phyloP scores from a whole-genome alignment of 2,113 vertebrate species.

The Gallinago undulata region DNA sequence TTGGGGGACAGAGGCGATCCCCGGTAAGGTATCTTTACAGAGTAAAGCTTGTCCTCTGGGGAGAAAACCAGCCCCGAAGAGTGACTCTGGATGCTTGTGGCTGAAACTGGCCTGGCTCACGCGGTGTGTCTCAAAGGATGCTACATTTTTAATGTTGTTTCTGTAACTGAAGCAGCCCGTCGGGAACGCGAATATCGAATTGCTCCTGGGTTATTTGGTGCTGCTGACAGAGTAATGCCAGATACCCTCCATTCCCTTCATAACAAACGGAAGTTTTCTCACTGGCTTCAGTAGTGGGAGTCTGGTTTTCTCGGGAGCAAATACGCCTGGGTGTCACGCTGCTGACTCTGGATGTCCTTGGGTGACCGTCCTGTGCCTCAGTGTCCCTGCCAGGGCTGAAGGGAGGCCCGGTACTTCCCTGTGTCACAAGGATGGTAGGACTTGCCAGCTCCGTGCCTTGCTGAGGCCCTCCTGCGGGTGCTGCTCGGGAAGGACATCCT shows the following conservation, averaged over 20 bases:
- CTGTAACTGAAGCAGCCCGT: constrained; percentile 12
- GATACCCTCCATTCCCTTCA: neutral
- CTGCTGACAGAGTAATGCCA: constrained; percentile 17
- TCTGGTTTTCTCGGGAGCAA: neutral
- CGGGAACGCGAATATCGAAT: neutral
- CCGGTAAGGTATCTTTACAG: neutral
- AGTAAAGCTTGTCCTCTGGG: neutral
- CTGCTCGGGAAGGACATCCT: neutral
- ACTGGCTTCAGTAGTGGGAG: neutral
- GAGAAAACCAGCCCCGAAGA: neutral
- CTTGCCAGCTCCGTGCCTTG: neutral
- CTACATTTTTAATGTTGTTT: constrained; percentile 28
- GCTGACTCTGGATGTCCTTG: constrained; percentile 43
- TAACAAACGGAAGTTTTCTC: neutral
- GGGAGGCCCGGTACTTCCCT: neutral
- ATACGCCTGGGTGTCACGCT: neutral
- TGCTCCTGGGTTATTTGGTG: neutral
- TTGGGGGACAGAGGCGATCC: constrained; percentile 16
- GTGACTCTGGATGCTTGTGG: neutral
- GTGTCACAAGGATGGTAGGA: neutral
- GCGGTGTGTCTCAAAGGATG: neutral
- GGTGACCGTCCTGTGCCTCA: constrained; percentile 15
- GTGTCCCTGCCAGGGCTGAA: constrained; percentile 16
- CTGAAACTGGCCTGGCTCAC: neutral
- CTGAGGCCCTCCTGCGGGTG: constrained; percentile 6